Evolutionary conservation across 2,888 invertebrate species (phyloP), one percentile per base, ranked within the genome.

Genomic region (Lissocephala sabroskyi): DNA sequence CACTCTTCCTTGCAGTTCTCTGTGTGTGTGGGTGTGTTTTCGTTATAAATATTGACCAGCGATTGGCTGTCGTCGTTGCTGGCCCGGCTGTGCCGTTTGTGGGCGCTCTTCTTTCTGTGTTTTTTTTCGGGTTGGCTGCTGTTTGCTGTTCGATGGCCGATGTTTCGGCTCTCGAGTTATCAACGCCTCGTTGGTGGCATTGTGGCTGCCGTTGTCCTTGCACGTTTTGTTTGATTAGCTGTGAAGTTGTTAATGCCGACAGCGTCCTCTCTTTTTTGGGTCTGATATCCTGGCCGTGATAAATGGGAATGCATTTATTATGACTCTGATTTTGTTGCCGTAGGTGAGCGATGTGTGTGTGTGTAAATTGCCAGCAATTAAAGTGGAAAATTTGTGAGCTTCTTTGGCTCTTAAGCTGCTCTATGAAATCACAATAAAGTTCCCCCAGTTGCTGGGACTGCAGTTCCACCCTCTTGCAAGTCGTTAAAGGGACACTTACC

Each of bases 171-270:
- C 19, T 33, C 14, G 29, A 3, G 23, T 17, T 13, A 16, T 26
- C 30, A 9, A 14, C 16, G 4, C 3, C 30, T 30, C n/a, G 33
- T 33, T 33, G 33, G n/a, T 33, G n/a, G 10, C n/a, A 9, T 26
- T 26, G 26, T 26, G 4, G 26, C 9, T 26, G 26, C 26, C 26
- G 9, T 17, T n/a, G n/a, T n/a, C n/a, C n/a, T 45, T 39, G 6
- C 37, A 46, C 45, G 29, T 52, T 37, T 17, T 52, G 52, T 60
- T 67, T 56, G 55, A 58, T 59, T 59, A 62, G 59, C 50, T 62
- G 55, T 41, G 45, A 55, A 62, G 51, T 56, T 65, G 62, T 65
- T 57, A 47, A 66, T 56, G 52, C 13, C 41, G 14, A 7, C 41
- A 29, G 26, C 16, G 28, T 14, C n/a, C n/a, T n/a, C n/a, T n/a